phyloP scores from a whole-genome alignment of 2,888 invertebrate species.

The Drosophila meridiana region DNA sequence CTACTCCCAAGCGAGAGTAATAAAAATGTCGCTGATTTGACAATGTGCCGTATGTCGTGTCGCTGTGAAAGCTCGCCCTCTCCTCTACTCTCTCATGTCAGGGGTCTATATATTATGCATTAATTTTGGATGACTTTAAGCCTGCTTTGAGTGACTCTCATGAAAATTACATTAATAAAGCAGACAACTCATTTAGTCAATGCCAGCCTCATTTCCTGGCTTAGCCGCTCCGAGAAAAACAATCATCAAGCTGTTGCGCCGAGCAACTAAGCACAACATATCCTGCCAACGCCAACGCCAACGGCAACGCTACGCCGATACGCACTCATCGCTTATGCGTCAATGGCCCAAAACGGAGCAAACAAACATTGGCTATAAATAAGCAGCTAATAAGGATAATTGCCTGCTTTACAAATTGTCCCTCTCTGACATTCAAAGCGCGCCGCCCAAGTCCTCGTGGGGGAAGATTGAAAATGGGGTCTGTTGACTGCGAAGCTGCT shows the following conservation, averaged over 20 bases:
- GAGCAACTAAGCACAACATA: slow-evolving; percentile 11
- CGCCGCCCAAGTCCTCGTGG: neutral
- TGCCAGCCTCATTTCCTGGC: slow-evolving; percentile 27
- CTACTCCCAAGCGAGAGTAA: slow-evolving; percentile 53
- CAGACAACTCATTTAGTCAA: slow-evolving; percentile 50
- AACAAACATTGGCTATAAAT: slow-evolving; percentile 76
- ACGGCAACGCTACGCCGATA: neutral
- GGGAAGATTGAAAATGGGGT: neutral
- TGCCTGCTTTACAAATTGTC: slow-evolving; percentile 78
- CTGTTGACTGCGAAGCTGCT: neutral
- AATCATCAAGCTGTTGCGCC: slow-evolving; percentile 33
- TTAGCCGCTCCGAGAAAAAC: slow-evolving; percentile 2
- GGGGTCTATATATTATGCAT: slow-evolving; percentile 63
- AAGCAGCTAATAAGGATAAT: slow-evolving; percentile 81
- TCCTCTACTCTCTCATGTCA: neutral
- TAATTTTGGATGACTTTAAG: slow-evolving; percentile 65
- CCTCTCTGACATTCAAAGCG: slow-evolving; percentile 30
- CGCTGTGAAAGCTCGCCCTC: slow-evolving; percentile 26
- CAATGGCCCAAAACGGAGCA: slow-evolving; percentile 57
- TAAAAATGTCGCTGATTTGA: slow-evolving; percentile 81
- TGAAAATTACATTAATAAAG: slow-evolving; percentile 53
- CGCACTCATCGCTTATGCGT: slow-evolving; percentile 57
- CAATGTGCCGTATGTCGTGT: slow-evolving; percentile 71
- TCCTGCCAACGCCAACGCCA: neutral
- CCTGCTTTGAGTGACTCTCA: slow-evolving; percentile 31